phyloP scores from a whole-genome alignment of 2,797 vertebrate species.

The Benthosema pterotum region DNA sequence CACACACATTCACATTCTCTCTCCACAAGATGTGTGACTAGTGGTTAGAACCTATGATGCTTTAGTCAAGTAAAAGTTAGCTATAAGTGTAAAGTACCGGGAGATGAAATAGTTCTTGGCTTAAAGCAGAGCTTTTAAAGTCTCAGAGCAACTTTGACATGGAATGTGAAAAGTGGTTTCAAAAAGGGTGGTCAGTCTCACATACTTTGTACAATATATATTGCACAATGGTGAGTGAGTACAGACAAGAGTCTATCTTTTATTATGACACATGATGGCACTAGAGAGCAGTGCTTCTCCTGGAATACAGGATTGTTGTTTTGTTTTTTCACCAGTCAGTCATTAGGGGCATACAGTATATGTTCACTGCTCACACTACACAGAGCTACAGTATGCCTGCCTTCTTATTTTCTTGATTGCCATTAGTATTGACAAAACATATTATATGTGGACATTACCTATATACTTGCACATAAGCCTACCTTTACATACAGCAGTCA shows the following conservation, averaged over 20 bases:
- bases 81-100: no score
- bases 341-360: constrained; percentile 28
- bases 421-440: no score
- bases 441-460: no score
- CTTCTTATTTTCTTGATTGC: neutral
- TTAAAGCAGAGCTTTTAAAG: no score
- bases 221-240: neutral
- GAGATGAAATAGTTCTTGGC: no score
- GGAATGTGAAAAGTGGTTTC: no score
- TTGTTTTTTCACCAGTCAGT: constrained; percentile 23
- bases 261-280: constrained; percentile 67
- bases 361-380: constrained; percentile 34
- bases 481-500: no score
- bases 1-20: no score
- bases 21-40: neutral
- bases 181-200: no score
- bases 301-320: constrained; percentile 19
- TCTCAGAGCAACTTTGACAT: no score
- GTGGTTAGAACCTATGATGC: neutral
- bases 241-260: neutral
- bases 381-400: constrained; percentile 20
- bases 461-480: no score
- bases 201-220: no score
- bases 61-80: neutral
- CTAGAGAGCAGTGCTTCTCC: constrained; percentile 52